These are phyloP conservation scores for Megamerina dolium DNA, from an alignment of 2,888 invertebrate species.

Conservation along the genomic window DNA sequence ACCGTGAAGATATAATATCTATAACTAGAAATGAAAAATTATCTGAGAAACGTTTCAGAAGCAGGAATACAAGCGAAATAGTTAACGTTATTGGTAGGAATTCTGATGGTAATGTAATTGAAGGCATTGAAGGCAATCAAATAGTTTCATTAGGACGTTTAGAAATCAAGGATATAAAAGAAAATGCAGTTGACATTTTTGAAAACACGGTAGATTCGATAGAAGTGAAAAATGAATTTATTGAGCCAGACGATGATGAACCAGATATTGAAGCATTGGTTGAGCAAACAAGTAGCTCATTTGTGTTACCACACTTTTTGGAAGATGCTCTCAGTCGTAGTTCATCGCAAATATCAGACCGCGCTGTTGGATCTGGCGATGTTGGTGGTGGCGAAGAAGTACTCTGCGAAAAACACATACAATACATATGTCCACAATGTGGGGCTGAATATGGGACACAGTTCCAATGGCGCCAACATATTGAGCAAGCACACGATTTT, in stretches of 20 bases:
- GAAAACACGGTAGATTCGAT: conserved; percentile 22
- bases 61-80: conserved; percentile 15
- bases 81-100: conserved; percentile 3
- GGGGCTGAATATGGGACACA: conserved; percentile 35
- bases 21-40: background rate
- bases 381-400: conserved; percentile 6
- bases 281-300: conserved; percentile 6
- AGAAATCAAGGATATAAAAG: conserved; percentile 21
- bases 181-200: conserved; percentile 24
- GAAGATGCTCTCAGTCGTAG: conserved; percentile 25
- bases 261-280: conserved; percentile 14
- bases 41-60: conserved; percentile 12
- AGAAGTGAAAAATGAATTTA: conserved; percentile 30
- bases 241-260: conserved; percentile 22
- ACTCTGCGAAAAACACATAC: conserved; percentile 37
- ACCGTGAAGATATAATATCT: conserved; percentile 37
- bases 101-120: background rate
- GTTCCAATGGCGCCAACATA: conserved; percentile 39
- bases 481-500: conserved; percentile 39
- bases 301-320: conserved; percentile 16
- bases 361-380: background rate
- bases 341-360: conserved; percentile 22
- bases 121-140: background rate
- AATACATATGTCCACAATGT: conserved; percentile 40
- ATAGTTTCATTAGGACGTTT: conserved; percentile 7